A percentile compares a stretch with the other conserved stretches of the same genome.
Evolutionary conservation across 2,113 vertebrate species (phyloP).

Genomic region (Urocolius indicus): DNA sequence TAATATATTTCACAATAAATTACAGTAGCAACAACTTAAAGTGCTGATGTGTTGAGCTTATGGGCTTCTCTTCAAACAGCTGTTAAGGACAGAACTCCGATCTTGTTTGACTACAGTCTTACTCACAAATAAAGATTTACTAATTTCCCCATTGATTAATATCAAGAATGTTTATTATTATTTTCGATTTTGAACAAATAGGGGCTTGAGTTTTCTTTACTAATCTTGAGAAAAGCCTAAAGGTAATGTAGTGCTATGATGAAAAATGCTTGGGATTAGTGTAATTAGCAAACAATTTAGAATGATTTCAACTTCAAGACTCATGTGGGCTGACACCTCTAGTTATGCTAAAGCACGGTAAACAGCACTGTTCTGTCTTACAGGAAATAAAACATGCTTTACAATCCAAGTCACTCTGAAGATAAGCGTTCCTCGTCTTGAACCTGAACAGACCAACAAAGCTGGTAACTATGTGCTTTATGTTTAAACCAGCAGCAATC

Average conservation of each 20-base stretch:
- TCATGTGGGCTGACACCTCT: neutral
- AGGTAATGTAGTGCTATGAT: neutral
- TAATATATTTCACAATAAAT: neutral
- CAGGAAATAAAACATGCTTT: neutral
- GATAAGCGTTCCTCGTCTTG: neutral
- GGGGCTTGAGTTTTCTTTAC: neutral
- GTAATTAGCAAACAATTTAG: neutral
- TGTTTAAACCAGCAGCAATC: slow-evolving; percentile 32
- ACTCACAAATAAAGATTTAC: neutral
- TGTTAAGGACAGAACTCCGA: neutral
- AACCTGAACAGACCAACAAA: slow-evolving; percentile 23
- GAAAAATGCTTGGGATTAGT: neutral
- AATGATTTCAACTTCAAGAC: neutral
- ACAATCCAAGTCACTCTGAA: neutral
- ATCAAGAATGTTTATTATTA: neutral
- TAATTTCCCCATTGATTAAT: neutral
- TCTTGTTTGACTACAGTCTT: neutral
- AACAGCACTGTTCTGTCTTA: neutral
- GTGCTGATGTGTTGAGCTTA: neutral
- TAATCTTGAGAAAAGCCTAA: neutral
- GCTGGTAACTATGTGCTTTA: neutral
- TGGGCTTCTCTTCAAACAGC: neutral
- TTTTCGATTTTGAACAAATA: neutral
- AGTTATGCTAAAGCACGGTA: neutral
- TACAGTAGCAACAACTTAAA: neutral